A percentile compares a stretch with the other conserved stretches of the same genome.
Conservation (phyloP, 2,888 invertebrate species). For the Cremastinae sp. region DNA sequence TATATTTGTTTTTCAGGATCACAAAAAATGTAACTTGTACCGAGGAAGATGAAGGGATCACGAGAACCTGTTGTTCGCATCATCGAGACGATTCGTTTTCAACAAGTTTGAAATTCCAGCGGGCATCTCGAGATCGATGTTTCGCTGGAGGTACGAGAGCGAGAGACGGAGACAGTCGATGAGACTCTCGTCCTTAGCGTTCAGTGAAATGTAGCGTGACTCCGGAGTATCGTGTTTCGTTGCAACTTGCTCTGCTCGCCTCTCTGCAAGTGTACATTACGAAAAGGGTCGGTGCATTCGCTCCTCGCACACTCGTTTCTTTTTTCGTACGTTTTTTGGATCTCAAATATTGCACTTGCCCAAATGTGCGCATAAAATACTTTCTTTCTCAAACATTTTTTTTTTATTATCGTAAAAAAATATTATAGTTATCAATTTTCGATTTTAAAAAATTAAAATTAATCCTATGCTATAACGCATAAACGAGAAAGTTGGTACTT, state of each 20-base stretch:
- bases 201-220: conserved; percentile 59
- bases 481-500: too few relatives aligned
- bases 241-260: conserved; percentile 28
- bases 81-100: conserved; percentile 40
- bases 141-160: conserved; percentile 11
- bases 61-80: conserved; percentile 12
- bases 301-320: conserved; percentile 9
- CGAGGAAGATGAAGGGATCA: conserved; percentile 1
- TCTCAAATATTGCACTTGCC: conserved; percentile 28
- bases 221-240: conserved; percentile 57
- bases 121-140: conserved; percentile 46
- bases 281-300: conserved; percentile 21
- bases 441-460: too few relatives aligned
- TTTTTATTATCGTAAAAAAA: too few relatives aligned
- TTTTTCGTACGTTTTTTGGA: conserved; percentile 39
- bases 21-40: not conserved
- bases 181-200: conserved; percentile 56
- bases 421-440: too few relatives aligned
- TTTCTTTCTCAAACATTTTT: too few relatives aligned
- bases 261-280: conserved; percentile 41
- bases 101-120: conserved; percentile 56
- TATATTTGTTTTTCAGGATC: not conserved
- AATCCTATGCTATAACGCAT: too few relatives aligned
- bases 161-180: too few relatives aligned
- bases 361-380: too few relatives aligned